phyloP scores from a whole-genome alignment of 2,888 invertebrate genomes.

The Limnephilus rhombicus region DNA sequence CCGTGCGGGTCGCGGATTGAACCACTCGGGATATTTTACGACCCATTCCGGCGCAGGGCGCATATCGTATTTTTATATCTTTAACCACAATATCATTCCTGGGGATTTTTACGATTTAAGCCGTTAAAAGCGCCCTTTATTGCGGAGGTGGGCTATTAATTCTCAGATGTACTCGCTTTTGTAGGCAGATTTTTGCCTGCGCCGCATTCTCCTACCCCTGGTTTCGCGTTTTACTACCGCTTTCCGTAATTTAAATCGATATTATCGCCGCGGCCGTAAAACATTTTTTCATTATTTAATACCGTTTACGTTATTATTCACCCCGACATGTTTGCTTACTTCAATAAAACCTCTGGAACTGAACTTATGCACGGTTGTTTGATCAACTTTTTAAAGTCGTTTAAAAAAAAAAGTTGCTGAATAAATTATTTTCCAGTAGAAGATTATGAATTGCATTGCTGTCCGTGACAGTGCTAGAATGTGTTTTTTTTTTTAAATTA shows the following conservation, averaged over 20 bases:
- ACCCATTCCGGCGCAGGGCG: constrained; percentile 52
- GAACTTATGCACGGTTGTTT: neutral
- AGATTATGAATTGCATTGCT: no score
- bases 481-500: no score
- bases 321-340: constrained; percentile 15
- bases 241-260: constrained; percentile 48
- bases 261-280: constrained; percentile 52
- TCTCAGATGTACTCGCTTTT: constrained; percentile 26
- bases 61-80: constrained; percentile 63
- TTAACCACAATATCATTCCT: constrained; percentile 62
- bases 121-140: constrained; percentile 65
- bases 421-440: no score
- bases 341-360: neutral
- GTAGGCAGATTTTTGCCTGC: constrained; percentile 51
- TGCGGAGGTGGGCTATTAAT: constrained; percentile 56
- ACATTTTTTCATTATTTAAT: constrained; percentile 43
- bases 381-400: neutral
- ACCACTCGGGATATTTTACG: constrained; percentile 51
- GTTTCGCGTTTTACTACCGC: constrained; percentile 22
- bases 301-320: neutral
- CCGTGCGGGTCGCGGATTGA: neutral
- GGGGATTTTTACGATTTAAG: constrained; percentile 64
- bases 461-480: no score
- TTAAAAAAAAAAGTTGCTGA: no score
- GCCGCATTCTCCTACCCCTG: neutral